Base-by-base conservation (phyloP, 2,113 vertebrate species). In the Amphiprion ocellaris region DNA sequence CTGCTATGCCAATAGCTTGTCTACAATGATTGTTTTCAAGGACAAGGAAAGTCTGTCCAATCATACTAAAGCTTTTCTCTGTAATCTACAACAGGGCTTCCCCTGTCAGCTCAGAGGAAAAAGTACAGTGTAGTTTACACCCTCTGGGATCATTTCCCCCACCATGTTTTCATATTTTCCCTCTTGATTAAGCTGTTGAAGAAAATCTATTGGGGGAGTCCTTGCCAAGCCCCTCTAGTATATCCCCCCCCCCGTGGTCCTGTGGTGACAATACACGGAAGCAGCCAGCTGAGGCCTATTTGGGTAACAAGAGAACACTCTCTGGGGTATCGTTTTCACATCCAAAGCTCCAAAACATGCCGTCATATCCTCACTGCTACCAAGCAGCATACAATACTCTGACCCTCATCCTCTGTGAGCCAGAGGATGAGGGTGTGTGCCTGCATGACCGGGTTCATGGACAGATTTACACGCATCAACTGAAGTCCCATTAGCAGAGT, bases 241-340 rank as follows among this genome's bases (percentile, higher is more conserved):
- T 55, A 69, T 8, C 28, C 44, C 5, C 15, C 15, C 30, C 7
- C 26, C 9, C 14, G 28, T 7, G 44, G 10, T 5, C 58, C 26
- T 23, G 9, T 39, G 5, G 39, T 68, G 53, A 92, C 91, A 93
- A 92, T 92, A 63, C 79, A 61, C 60, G 90, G 92, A 94, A 91
- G 89, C 86, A 63, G 71, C 80, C 82, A 82, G 76, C 71, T 61
- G 74, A 70, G 84, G 85, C 77, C 77, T 80, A 58, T 81, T 59
- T 60, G 56, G 49, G 79, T 72, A 88, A 87, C 74, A 23, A 53
- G 68, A 64, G 59, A 85, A 59, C 23, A 5, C 55, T 81, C 89
- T 85, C 90, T 78, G 26, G 87, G 80, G 91, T 71, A 44, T 90
- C 76, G 23, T 92, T 93, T 89, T 90, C 81, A 81, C 82, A 62